Evolutionary conservation across 64 coral and sea anemone species (phyloP), one percentile per base, ranked within the genome.

Genomic region (Actinia tenebrosa): DNA sequence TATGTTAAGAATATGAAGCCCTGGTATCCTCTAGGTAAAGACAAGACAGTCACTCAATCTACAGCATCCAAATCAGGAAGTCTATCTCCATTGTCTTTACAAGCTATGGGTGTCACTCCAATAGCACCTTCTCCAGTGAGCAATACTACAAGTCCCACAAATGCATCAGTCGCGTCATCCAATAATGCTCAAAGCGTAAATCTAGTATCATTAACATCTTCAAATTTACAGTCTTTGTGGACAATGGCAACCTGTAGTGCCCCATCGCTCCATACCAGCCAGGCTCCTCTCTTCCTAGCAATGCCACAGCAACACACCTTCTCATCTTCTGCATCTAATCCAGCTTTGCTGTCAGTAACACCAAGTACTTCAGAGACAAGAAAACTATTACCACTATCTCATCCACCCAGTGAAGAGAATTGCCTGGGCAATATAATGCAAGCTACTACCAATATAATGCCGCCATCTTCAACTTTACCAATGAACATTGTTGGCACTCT

Each of bases 1-100:
- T 72, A 83, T 53, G 53, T 61, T 18, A 43, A 61, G 42, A 85
- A 85, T 58, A 30, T 85, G 56, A 45, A 85, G 22, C 53, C 80
- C 23, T 58, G 54, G 46, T 22, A 83, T 30, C 80, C 80, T 25
- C 16, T 54, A 7, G 10, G 10, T 44, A 75, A 75, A 75, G 69
- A 75, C 13, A 42, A 75, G 10, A 27, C 25, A 30, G 69, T 3
- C 9, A 42, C 43, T 42, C 69, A 11, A 14, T 13, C 7, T 42
- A 10, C 26, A 75, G 25, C 11, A 22, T n/a, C 4, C 5, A 66
- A 66, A 60, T 84, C 82, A 84, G 18, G 44, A 44, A 85, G 69
- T 30, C 53, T 22, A 30, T 58, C 83, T 43, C 83, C 60, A 30
- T 26, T 43, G 10, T 75, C 69, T 81, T 5, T 81, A 50, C 79